These are phyloP conservation scores for Lycodopsis pacificus DNA, from an alignment of 2,797 vertebrate genomes.

Conservation along the genomic window DNA sequence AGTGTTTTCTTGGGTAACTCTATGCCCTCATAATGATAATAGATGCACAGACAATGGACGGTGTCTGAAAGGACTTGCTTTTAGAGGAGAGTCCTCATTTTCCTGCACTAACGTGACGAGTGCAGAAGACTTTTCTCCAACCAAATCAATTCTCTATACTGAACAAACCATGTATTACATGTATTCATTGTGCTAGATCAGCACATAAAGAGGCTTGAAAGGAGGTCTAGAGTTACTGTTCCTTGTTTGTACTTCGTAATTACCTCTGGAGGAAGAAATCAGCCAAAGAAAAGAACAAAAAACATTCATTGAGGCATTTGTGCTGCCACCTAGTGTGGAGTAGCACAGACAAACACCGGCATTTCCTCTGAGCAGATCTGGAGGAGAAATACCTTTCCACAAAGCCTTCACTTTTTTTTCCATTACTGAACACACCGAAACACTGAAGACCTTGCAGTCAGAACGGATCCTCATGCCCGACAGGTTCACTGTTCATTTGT, in stretches of 20 bases:
- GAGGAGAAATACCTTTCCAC: constrained; percentile 22
- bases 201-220: constrained; percentile 1
- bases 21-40: not conserved
- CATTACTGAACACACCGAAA: constrained; percentile 4
- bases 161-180: not conserved
- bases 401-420: constrained; percentile 20
- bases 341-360: constrained; percentile 43
- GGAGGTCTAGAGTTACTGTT: not conserved
- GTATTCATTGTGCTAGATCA: not conserved
- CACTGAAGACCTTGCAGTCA: constrained; percentile 25
- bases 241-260: constrained; percentile 34
- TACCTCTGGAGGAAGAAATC: constrained; percentile 29
- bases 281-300: constrained; percentile 15
- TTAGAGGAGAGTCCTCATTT: not conserved
- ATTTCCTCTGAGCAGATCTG: constrained; percentile 50
- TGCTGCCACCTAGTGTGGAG: constrained; percentile 56
- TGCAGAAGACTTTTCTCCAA: not conserved
- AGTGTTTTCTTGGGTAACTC: constrained; percentile 1
- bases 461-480: constrained; percentile 5
- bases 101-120: not conserved
- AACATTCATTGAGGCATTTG: constrained; percentile 52
- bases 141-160: not conserved
- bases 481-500: constrained; percentile 9
- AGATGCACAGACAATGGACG: not conserved
- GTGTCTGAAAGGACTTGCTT: constrained; percentile 10